Percentiles rank a stretch among this genome's conserved stretches.
Conservation (phyloP, 2,797 vertebrate species). For the Spinus olivaceus region DNA sequence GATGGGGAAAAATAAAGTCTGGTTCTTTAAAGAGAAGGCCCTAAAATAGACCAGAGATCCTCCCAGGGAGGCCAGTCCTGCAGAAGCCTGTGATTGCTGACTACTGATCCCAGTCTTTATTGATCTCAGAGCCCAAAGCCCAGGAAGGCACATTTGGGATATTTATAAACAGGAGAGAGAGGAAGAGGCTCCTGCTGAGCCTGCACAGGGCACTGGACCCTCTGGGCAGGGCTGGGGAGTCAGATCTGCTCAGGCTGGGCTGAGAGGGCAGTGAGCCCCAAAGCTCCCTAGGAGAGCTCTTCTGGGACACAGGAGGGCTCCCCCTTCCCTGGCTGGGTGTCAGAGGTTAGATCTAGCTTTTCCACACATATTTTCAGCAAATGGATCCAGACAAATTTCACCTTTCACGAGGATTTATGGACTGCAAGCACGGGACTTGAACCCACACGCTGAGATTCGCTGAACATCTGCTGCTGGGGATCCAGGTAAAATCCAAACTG, state of each 20-base stretch:
- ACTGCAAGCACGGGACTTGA: background rate
- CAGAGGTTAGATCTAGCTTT: background rate
- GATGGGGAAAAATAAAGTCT: background rate
- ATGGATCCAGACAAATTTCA: background rate
- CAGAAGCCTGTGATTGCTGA: background rate
- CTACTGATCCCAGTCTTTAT: background rate
- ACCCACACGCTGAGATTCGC: rapidly evolving
- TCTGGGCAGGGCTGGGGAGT: background rate
- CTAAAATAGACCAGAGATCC: background rate
- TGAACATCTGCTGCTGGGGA: background rate
- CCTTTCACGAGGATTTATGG: background rate
- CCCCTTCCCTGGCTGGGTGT: background rate
- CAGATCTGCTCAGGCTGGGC: background rate
- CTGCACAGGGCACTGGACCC: background rate
- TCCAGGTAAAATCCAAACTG: background rate
- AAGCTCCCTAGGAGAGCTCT: background rate
- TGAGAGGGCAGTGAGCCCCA: background rate
- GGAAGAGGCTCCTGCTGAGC: too few species aligned
- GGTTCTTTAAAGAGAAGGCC: background rate
- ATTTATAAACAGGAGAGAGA: background rate
- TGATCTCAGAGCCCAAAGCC: background rate
- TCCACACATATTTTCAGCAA: background rate
- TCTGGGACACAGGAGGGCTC: background rate
- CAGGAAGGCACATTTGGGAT: background rate
- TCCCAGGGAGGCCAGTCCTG: background rate